Conservation (phyloP, 2,113 vertebrate species). For the Cettia cetti region DNA sequence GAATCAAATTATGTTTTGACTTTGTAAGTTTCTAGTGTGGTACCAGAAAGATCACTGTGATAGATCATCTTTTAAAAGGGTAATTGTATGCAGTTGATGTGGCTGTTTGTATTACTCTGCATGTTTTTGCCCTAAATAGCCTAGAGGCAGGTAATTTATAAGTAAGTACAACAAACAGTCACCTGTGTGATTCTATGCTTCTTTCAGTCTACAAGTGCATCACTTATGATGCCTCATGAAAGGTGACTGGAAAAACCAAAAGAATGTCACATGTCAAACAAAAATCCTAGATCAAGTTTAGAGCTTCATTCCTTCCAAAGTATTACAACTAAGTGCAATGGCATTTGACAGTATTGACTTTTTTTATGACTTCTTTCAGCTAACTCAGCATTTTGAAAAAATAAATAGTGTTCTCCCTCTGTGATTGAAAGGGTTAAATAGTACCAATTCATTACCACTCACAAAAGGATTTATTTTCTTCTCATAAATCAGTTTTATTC, state of each 20-base stretch:
- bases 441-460: slow-evolving; percentile 75
- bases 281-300: slow-evolving; percentile 61
- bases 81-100: not conserved
- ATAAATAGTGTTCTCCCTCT: slow-evolving; percentile 66
- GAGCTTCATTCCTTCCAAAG: slow-evolving; percentile 32
- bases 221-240: slow-evolving; percentile 1
- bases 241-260: slow-evolving; percentile 37
- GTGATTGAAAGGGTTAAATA: slow-evolving; percentile 79
- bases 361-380: slow-evolving; percentile 60
- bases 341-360: slow-evolving; percentile 66
- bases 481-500: slow-evolving; percentile 81
- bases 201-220: slow-evolving; percentile 10
- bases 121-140: not conserved
- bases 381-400: slow-evolving; percentile 72
- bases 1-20: not conserved
- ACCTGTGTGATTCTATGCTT: not conserved
- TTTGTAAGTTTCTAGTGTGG: not conserved
- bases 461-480: slow-evolving; percentile 81
- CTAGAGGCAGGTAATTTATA: not conserved
- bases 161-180: slow-evolving; percentile 8
- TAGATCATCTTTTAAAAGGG: not conserved
- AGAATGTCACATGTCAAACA: slow-evolving; percentile 30
- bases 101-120: not conserved
- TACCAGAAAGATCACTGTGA: not conserved
- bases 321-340: slow-evolving; percentile 49